Evolutionary conservation across 2,797 vertebrate genomes (phyloP), one percentile per base, ranked within the genome.

Genomic region (Diceros bicornis): DNA sequence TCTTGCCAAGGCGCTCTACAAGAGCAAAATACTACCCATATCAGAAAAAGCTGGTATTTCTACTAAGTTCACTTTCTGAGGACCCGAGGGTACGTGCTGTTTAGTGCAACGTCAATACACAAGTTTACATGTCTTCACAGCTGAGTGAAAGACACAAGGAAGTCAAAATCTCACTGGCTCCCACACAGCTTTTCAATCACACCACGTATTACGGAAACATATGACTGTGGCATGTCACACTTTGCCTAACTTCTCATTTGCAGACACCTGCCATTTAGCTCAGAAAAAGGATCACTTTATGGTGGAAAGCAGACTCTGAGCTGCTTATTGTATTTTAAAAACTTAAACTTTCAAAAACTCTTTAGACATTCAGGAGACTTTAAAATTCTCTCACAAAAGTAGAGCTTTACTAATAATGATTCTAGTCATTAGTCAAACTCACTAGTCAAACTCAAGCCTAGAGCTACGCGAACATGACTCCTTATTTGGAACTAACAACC

Each of bases 151-250:
- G 57, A 52, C 61, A 68, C 21, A 83, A 64, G 75, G 62, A 47
- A 44, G 79, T n/a, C 71, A 82, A 89, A 96, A 55, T 0, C 83
- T 23, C 72, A 20, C 12, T 12, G n/a, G 64, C 62, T 94, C 81
- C 50, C 69, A 85, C 34, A 78, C 69, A 92, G 52, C 89, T 97
- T 98, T 95, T 96, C 97, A 95, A 71, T 96, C 92, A 52, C 96
- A 4, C 4, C 61, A 59, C 3, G 27, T 37, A n/a, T 78, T 6
- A 0, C 41, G 32, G 14, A 4, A 96, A 87, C 44, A 0, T 50
- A 52, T 3, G 47, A 50, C 85, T 83, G 87, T 21, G 78, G 72
- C 72, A 98, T 81, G 93, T 91, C 87, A 86, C 82, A 50, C 89
- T 21, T 78, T 0, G 10, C 1, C 92, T 82, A 72, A 90, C 37